Evolutionary conservation across 2,888 invertebrate species (phyloP), one percentile per base, ranked within the genome.

Genomic region (Dolichopus griseipennis): DNA sequence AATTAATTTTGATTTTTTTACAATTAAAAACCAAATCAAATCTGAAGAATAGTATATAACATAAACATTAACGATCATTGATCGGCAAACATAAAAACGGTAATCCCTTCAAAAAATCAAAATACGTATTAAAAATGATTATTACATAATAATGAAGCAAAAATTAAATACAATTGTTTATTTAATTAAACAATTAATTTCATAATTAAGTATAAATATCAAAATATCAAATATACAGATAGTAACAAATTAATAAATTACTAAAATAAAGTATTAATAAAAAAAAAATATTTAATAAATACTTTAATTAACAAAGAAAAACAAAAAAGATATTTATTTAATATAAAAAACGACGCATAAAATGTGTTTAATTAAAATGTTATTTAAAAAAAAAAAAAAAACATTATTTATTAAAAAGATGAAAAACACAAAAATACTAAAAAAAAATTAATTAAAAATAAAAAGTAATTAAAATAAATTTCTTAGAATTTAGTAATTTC

Each of bases 161-260:
- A n/a, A 64, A 43, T 41, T 21, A 66, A 66, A 62, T 63, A 64
- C 20, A 27, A 63, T 12, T 37, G 37, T 37, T 15, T 37, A 27
- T 61, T 37, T 27, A 22, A 20, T 68, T 34, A 43, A 68, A 66
- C 61, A 69, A 20, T 27, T 27, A 4, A 61, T 52, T 15, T 43
- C 21, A 64, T 27, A 52, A 67, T 33, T 62, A 61, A 67, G 61
- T 61, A 68, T 8, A 67, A 66, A 67, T 66, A 69, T 68, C 67
- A 66, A 37, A 37, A 70, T 61, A 69, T 68, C 70, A 71, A 52
- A 52, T 52, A 15, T 15, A 52, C 6, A 52, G 15, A 52, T 12
- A 18, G 15, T n/a, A 52, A 72, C 64, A 72, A 69, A 27, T 27
- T 27, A 27, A 70, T 68, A 68, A 71, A 70, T 70, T 72, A 71